These are phyloP conservation scores for Polydrusus cervinus DNA, from an alignment of 2,888 invertebrate species.

Conservation along the genomic window DNA sequence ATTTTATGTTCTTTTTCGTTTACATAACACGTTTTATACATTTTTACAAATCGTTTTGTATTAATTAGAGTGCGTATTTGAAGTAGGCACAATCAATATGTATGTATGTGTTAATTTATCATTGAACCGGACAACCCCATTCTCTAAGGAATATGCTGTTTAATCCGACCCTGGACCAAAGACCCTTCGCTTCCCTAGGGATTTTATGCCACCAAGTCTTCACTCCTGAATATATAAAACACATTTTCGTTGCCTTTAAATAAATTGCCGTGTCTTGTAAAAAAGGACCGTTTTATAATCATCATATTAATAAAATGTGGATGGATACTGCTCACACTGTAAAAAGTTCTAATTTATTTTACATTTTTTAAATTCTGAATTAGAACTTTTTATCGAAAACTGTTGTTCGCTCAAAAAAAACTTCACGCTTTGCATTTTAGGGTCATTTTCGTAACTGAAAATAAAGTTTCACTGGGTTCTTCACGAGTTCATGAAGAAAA, in stretches of 20 bases:
- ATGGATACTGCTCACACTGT: not conserved
- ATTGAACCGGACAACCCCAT: no score
- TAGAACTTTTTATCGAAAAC: slow-evolving; percentile 17
- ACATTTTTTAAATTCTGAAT: slow-evolving; percentile 11
- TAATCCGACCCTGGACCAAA: not conserved
- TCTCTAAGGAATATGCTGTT: not conserved
- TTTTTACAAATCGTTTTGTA: no score
- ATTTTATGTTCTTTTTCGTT: no score
- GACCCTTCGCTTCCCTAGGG: slow-evolving; percentile 8
- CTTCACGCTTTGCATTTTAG: not conserved
- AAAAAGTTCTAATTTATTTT: slow-evolving; percentile 19
- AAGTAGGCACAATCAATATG: no score
- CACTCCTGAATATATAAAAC: slow-evolving; percentile 18
- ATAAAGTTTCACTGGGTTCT: no score
- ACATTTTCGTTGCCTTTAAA: slow-evolving; percentile 13
- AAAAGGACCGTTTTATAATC: slow-evolving; percentile 16
- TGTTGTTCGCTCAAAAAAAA: not conserved
- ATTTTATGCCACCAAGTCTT: slow-evolving; percentile 1
- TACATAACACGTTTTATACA: no score
- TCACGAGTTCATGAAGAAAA: no score
- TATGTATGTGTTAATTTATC: no score
- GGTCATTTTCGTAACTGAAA: not conserved
- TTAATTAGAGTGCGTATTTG: no score
- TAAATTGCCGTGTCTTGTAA: slow-evolving; percentile 2
- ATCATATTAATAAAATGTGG: slow-evolving; percentile 11